phyloP scores from a whole-genome alignment of 2,797 vertebrate genomes.

The Eupleurogrammus muticus region DNA sequence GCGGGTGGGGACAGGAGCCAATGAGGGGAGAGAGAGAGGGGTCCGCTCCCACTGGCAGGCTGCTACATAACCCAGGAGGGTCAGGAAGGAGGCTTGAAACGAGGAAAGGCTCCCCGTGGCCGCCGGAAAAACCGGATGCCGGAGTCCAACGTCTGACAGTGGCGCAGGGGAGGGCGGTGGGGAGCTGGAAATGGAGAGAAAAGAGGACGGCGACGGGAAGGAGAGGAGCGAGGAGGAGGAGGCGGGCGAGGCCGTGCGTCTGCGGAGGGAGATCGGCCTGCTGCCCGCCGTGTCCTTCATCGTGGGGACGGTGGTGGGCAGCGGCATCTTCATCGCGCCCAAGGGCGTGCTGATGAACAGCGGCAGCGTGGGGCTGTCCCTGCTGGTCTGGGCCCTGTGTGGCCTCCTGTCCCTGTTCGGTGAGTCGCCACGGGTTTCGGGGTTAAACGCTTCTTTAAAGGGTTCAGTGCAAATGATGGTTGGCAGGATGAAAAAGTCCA shows the following conservation, averaged over 20 bases:
- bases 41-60: not conserved
- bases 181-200: slow-evolving; percentile 46
- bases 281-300: slow-evolving; percentile 85
- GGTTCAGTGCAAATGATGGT: too few relatives aligned
- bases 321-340: slow-evolving; percentile 92
- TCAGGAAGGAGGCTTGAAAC: too few relatives aligned
- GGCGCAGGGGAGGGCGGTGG: too few relatives aligned
- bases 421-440: too few relatives aligned
- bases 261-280: slow-evolving; percentile 85
- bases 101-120: too few relatives aligned
- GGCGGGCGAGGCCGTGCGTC: slow-evolving; percentile 74
- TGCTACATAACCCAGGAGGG: too few relatives aligned
- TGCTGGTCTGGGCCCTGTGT: slow-evolving; percentile 87
- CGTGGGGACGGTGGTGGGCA: slow-evolving; percentile 90
- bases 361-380: slow-evolving; percentile 88
- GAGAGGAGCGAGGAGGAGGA: too few relatives aligned
- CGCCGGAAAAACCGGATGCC: too few relatives aligned
- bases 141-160: too few relatives aligned
- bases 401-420: slow-evolving; percentile 89
- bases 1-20: slow-evolving; percentile 45
- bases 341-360: slow-evolving; percentile 90
- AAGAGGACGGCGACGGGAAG: slow-evolving; percentile 15
- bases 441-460: too few relatives aligned
- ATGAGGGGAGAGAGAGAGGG: slow-evolving; percentile 43
- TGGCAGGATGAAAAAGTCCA: too few relatives aligned